These are phyloP conservation scores for Hormaphis cornu DNA, from an alignment of 1,140 invertebrate genomes.

Conservation along the genomic window DNA sequence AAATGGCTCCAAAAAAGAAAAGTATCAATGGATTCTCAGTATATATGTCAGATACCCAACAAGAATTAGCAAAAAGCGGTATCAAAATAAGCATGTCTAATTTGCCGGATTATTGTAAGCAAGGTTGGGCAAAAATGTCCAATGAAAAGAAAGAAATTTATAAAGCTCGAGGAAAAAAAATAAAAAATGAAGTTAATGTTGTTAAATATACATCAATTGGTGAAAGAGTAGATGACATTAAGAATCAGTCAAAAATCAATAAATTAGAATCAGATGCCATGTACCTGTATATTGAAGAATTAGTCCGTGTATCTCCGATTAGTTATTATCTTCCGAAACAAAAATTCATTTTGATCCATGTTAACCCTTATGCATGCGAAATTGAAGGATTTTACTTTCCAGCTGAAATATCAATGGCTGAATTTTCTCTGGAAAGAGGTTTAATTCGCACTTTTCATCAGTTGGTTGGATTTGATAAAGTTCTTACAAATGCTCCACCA, in stretches of 20 bases:
- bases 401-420: slow-evolving; percentile 1
- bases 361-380: not conserved
- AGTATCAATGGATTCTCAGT: not conserved
- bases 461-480: slow-evolving; percentile 13
- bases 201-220: not conserved
- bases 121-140: slow-evolving; percentile 5
- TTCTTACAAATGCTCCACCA: not conserved
- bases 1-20: slow-evolving; percentile 17
- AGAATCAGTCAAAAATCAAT: not conserved
- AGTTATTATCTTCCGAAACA: not conserved
- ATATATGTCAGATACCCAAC: not conserved
- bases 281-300: slow-evolving; percentile 3
- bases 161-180: not conserved
- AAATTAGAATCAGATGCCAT: not conserved
- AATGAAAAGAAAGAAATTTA: not conserved
- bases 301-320: not conserved
- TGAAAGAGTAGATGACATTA: not conserved
- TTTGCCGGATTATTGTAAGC: slow-evolving; percentile 2
- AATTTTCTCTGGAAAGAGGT: slow-evolving; percentile 3
- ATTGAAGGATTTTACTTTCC: slow-evolving; percentile 18
- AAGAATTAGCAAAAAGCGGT: not conserved
- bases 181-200: not conserved
- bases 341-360: slow-evolving; percentile 13
- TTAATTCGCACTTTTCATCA: slow-evolving; percentile 2
- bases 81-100: not conserved